Evolutionary conservation across 2,888 invertebrate species (phyloP).

Genomic region (Netelia inedita): DNA sequence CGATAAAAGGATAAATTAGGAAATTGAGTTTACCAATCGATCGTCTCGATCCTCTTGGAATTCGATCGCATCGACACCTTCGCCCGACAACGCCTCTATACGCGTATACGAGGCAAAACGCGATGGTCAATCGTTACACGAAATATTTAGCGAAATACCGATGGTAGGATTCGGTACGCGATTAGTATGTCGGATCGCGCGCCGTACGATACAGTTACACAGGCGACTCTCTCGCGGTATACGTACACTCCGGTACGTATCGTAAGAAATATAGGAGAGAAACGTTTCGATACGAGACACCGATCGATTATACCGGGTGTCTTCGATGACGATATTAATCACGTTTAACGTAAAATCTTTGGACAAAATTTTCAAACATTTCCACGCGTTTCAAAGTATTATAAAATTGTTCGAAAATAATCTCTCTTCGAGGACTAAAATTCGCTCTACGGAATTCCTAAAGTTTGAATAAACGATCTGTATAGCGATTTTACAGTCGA

Average conservation of each 20-base stretch:
- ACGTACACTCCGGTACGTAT: neutral
- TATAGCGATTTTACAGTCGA: neutral
- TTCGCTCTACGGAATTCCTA: neutral
- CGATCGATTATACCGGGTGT: constrained; percentile 33
- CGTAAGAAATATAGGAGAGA: neutral
- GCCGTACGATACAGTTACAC: constrained; percentile 76
- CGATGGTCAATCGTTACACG: constrained; percentile 17
- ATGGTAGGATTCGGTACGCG: constrained; percentile 75
- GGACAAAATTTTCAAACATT: neutral
- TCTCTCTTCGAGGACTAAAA: neutral
- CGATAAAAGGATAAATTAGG: too few relatives aligned
- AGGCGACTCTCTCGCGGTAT: constrained; percentile 47
- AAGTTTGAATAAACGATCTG: neutral
- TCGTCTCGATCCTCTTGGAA: neutral
- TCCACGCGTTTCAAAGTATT: neutral
- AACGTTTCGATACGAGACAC: constrained; percentile 1
- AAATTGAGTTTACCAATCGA: too few relatives aligned
- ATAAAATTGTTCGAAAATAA: neutral
- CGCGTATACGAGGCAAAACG: neutral
- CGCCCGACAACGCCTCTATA: neutral
- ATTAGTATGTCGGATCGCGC: constrained; percentile 78
- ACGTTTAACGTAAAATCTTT: neutral
- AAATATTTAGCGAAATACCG: constrained; percentile 74
- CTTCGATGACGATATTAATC: constrained; percentile 25
- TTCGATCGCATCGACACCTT: constrained; percentile 8